Evolutionary conservation across 2,888 invertebrate genomes (phyloP).

Genomic region (Odontothrips loti): DNA sequence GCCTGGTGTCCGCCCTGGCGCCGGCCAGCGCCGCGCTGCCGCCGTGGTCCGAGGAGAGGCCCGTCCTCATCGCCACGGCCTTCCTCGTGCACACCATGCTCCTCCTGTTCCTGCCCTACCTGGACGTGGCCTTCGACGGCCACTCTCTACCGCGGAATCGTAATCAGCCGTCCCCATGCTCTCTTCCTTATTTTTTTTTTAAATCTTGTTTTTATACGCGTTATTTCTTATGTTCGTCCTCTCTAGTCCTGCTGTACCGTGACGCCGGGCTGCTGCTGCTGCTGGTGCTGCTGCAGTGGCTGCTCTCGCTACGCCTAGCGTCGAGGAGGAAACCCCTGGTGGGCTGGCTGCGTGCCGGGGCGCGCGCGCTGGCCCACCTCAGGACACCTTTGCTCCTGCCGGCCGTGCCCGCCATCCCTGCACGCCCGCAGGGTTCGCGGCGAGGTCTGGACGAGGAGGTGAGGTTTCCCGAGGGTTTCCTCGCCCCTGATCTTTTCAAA

Average conservation of each 20-base stretch:
- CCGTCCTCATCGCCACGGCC: background rate
- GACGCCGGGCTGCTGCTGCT: background rate
- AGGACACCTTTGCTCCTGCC: background rate
- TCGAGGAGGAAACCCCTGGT: background rate
- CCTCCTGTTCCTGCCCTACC: background rate
- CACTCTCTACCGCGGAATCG: background rate
- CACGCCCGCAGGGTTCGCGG: background rate
- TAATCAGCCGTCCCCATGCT: background rate
- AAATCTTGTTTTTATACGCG: too few relatives aligned
- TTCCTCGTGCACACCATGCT: background rate
- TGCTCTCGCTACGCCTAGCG: background rate
- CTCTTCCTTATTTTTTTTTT: background rate
- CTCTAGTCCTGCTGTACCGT: background rate
- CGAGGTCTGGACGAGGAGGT: background rate
- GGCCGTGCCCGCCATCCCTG: background rate
- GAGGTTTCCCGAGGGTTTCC: background rate
- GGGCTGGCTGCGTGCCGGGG: background rate
- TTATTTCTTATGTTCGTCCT: too few relatives aligned
- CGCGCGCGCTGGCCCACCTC: background rate
- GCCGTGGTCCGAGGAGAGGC: background rate
- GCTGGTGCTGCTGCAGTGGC: background rate
- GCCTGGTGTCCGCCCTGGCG: background rate
- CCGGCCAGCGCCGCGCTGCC: constrained; percentile 17
- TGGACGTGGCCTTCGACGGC: background rate
- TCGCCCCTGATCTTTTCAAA: too few relatives aligned